Conservation (phyloP, 2,113 vertebrate genomes). For the Sinocyclocheilus anophthalmus region DNA sequence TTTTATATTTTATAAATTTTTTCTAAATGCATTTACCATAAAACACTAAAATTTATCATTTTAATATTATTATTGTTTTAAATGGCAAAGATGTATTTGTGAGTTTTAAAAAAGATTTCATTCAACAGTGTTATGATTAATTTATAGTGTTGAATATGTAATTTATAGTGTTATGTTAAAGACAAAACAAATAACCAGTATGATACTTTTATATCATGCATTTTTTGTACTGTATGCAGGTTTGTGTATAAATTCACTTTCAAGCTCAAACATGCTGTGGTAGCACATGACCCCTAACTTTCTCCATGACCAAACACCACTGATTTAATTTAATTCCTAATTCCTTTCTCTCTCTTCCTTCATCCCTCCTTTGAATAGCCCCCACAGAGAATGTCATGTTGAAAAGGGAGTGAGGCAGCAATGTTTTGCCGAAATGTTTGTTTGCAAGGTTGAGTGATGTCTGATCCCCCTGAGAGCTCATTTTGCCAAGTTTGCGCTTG, state of each 20-base stretch:
- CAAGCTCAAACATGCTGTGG: constrained; percentile 1
- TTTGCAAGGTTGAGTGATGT: constrained; percentile 68
- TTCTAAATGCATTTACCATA: background rate
- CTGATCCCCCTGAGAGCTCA: constrained; percentile 76
- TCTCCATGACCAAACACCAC: constrained; percentile 15
- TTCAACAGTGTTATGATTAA: background rate
- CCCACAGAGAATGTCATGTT: constrained; percentile 45
- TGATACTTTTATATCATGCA: background rate
- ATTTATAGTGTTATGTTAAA: background rate
- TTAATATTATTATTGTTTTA: background rate
- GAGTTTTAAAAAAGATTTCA: background rate
- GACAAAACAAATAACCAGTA: background rate
- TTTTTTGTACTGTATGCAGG: background rate
- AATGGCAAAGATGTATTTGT: background rate
- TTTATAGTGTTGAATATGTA: no score
- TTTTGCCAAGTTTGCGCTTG: constrained; percentile 82
- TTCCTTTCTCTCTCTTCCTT: background rate
- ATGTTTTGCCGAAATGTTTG: constrained; percentile 62
- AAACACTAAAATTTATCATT: background rate
- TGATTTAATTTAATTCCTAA: background rate
- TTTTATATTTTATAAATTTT: background rate
- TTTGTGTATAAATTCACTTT: background rate
- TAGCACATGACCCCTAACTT: background rate
- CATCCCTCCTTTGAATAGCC: constrained; percentile 28
- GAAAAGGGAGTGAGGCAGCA: constrained; percentile 47